Evolutionary conservation across 2,888 invertebrate genomes (phyloP).

Genomic region (Apodemia duryi): DNA sequence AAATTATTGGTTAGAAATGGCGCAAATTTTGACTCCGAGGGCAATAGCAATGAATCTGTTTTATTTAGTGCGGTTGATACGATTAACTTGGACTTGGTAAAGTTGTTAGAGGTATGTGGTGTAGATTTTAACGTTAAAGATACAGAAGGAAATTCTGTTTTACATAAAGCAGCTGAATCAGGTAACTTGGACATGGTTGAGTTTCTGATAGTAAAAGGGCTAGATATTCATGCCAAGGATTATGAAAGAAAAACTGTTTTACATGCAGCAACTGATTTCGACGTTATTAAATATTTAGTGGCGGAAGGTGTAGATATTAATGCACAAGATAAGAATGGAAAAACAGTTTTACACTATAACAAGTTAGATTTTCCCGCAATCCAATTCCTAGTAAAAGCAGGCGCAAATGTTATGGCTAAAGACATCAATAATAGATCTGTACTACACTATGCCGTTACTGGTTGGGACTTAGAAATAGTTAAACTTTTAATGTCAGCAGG

Average conservation of each 20-base stretch:
- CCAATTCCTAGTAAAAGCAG: background rate
- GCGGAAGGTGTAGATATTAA: background rate
- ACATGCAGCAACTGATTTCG: slow-evolving; percentile 5
- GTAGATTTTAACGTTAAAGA: background rate
- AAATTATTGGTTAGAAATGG: background rate
- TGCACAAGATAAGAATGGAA: background rate
- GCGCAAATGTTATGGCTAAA: background rate
- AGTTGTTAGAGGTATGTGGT: background rate
- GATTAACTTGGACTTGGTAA: background rate
- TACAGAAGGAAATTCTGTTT: background rate
- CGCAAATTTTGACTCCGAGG: background rate
- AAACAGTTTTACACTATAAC: background rate
- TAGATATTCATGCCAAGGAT: slow-evolving; percentile 5
- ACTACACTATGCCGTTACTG: background rate
- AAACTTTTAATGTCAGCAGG: background rate
- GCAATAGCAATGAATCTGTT: background rate
- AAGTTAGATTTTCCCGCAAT: background rate
- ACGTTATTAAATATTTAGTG: slow-evolving; percentile 1
- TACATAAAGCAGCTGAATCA: slow-evolving; percentile 1
- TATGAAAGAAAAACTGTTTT: background rate
- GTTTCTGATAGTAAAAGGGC: background rate
- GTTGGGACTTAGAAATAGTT: background rate
- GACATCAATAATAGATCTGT: background rate
- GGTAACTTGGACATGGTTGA: background rate
- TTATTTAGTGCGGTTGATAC: background rate